phyloP scores from a whole-genome alignment of 2,113 vertebrate genomes.

The Chauna torquata region DNA sequence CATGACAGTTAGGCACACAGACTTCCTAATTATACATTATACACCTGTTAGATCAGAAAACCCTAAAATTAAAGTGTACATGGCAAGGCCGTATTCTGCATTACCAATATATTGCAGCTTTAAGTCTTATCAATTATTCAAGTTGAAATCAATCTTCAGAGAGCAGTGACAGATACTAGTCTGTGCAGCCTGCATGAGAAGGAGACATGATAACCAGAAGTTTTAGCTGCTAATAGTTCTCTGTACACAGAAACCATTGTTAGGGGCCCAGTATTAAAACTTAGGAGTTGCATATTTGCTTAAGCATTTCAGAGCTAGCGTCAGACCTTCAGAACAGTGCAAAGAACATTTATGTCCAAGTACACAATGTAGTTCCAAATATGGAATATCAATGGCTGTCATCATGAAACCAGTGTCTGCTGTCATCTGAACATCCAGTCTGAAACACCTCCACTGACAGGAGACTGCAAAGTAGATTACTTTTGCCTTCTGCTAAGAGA shows the following conservation, averaged over 20 bases:
- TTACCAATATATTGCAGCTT: background rate
- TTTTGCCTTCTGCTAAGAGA: background rate
- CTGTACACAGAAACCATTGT: background rate
- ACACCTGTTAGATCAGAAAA: background rate
- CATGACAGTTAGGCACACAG: background rate
- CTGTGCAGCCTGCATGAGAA: background rate
- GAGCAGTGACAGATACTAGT: background rate
- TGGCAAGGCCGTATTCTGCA: background rate
- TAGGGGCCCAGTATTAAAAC: background rate
- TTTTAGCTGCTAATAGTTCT: background rate
- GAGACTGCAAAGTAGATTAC: background rate
- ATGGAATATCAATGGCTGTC: background rate
- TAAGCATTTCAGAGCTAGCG: background rate
- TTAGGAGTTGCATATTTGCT: background rate
- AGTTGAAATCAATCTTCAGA: background rate
- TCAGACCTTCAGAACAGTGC: background rate
- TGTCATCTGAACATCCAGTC: background rate
- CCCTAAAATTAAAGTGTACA: rapidly evolving
- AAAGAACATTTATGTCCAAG: background rate
- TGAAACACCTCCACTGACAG: background rate
- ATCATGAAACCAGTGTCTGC: background rate
- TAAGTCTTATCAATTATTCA: background rate
- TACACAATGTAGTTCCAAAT: background rate
- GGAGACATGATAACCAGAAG: rapidly evolving
- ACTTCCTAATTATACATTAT: background rate